A percentile compares a stretch with the other conserved stretches of the same genome.
These are phyloP conservation scores for Poecilia wingei DNA, from an alignment of 2,797 vertebrate species.

Conservation along the genomic window DNA sequence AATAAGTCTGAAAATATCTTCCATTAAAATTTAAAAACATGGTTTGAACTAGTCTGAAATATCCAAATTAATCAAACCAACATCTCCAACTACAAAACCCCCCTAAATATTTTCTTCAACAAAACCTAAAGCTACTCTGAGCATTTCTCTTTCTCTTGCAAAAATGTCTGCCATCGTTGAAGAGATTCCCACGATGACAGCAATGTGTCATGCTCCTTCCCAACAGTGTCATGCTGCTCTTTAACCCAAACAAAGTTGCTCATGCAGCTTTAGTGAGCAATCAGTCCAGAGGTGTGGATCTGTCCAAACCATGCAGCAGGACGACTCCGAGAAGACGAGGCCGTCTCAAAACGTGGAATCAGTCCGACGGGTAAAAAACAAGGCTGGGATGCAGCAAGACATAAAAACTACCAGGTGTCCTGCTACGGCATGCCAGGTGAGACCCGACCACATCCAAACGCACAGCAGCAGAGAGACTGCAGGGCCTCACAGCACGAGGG, in stretches of 20 bases:
- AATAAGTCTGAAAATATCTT: background rate
- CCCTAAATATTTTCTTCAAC: background rate
- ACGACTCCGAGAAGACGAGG: constrained; percentile 2
- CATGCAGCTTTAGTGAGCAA: constrained; percentile 45
- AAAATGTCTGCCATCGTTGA: constrained; percentile 15
- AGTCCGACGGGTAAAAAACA: background rate
- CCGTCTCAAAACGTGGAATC: constrained; percentile 11
- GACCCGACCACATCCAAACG: constrained; percentile 9
- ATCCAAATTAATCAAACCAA: background rate
- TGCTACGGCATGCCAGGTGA: constrained; percentile 24
- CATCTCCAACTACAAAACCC: background rate
- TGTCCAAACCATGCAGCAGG: constrained; percentile 51
- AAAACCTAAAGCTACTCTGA: background rate
- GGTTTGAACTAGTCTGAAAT: background rate
- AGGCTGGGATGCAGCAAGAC: constrained; percentile 31
- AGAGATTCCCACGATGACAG: constrained; percentile 8
- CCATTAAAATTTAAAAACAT: background rate
- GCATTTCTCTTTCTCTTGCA: constrained; percentile 10
- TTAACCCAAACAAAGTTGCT: constrained; percentile 19
- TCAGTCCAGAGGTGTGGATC: constrained; percentile 22
- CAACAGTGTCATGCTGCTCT: constrained; percentile 47
- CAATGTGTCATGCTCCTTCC: constrained; percentile 30
- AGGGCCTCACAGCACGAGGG: background rate
- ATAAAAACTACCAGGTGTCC: constrained; percentile 5
- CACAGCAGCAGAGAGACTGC: background rate